These are phyloP conservation scores for Melanostoma mellinum DNA, from an alignment of 2,888 invertebrate genomes.

Conservation along the genomic window DNA sequence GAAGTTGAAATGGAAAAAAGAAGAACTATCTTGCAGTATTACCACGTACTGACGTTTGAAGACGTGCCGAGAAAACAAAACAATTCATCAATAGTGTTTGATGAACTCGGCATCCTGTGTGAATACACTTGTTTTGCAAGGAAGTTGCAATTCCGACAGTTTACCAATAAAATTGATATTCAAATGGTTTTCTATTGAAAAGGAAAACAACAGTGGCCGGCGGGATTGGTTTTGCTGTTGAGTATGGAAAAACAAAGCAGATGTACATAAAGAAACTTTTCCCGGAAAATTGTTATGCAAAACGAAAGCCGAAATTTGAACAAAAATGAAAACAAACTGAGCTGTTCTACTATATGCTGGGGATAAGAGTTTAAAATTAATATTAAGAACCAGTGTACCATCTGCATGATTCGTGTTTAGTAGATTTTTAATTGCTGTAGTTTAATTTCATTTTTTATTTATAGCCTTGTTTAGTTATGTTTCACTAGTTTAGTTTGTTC, in stretches of 20 bases:
- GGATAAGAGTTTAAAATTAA: too few relatives aligned
- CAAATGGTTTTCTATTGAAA: constrained; percentile 29
- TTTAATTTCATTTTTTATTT: too few relatives aligned
- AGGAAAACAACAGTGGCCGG: constrained; percentile 26
- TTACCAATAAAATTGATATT: constrained; percentile 39
- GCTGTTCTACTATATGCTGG: too few relatives aligned
- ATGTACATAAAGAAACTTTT: too few relatives aligned
- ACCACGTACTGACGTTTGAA: constrained; percentile 52
- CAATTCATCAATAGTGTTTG: constrained; percentile 44
- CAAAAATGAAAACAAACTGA: too few relatives aligned
- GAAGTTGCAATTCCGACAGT: constrained; percentile 46
- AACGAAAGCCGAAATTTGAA: too few relatives aligned
- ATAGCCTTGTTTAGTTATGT: too few relatives aligned
- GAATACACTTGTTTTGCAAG: constrained; percentile 23
- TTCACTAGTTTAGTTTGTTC: too few relatives aligned
- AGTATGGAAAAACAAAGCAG: constrained; percentile 7
- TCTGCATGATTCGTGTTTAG: too few relatives aligned
- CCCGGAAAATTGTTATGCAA: too few relatives aligned
- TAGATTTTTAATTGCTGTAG: too few relatives aligned
- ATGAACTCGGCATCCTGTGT: constrained; percentile 68
- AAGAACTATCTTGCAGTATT: constrained; percentile 31
- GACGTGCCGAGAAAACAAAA: constrained; percentile 58
- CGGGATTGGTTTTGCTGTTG: neutral
- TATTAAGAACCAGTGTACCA: too few relatives aligned
- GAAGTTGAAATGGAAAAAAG: neutral